These are phyloP conservation scores for Metopolophium dirhodum DNA, from an alignment of 1,140 invertebrate species.

Conservation along the genomic window DNA sequence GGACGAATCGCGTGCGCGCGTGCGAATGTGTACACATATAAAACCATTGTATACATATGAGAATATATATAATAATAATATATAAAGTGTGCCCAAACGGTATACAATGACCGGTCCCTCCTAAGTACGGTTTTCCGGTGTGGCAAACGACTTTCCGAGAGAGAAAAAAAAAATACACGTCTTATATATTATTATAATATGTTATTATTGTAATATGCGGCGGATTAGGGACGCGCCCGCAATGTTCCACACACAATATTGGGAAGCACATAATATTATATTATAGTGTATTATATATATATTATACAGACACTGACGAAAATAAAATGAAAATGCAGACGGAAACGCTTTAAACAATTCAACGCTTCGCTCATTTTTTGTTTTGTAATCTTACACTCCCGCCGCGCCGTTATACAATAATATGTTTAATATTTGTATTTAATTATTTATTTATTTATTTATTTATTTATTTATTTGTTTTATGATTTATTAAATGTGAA, in stretches of 20 bases:
- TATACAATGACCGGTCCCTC: background rate
- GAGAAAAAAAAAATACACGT: background rate
- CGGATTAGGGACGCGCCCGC: too few relatives aligned
- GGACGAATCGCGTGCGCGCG: background rate
- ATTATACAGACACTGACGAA: background rate
- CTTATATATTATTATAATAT: background rate
- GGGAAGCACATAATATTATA: background rate
- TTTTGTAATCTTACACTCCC: background rate
- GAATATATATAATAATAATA: background rate
- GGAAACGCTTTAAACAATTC: background rate
- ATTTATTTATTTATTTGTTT: background rate
- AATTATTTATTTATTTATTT: background rate
- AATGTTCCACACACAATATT: background rate
- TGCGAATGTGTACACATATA: background rate
- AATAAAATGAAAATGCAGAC: background rate
- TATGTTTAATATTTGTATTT: background rate
- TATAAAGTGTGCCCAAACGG: slow-evolving; percentile 19
- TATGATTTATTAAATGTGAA: background rate
- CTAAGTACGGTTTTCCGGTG: slow-evolving; percentile 38
- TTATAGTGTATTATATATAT: background rate
- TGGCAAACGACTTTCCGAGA: slow-evolving; percentile 20
- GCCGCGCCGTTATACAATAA: background rate
- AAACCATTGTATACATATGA: background rate
- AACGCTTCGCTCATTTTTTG: background rate
- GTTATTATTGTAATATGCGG: background rate